Base-by-base conservation (phyloP, 2,113 vertebrate species). In the Rana temporaria region DNA sequence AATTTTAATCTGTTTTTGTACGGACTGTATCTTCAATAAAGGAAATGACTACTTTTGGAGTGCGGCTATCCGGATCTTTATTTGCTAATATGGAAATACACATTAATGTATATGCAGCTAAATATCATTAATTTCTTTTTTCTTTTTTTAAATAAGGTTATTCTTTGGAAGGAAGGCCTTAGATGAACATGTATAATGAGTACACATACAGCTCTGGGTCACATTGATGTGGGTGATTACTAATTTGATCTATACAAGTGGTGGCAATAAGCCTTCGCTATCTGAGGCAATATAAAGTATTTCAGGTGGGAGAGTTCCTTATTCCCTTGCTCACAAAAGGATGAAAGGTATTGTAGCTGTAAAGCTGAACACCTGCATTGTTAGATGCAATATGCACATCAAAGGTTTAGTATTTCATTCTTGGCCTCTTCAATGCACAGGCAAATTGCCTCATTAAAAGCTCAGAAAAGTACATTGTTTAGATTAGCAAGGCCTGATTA, bases 361-460 rank as follows among this genome's bases (percentile, higher is more conserved):
- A 90, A 88, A 88, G 92, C 92, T 93, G 91, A 95, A 91, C 90
- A 92, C 89, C 90, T 92, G 89, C 66, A 87, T 63, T 76, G 91
- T 88, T 88, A 95, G 94, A 94, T 92, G 92, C 92, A 91, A 89
- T 92, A 95, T 94, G 72, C 91, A 92, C 92, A 93, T 95, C 95
- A 96, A 95, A 97, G 94, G 91, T 68, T 87, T 73, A 86, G 90
- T 92, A 89, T 93, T 91, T 90, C 91, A 87, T 89, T 90, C 90
- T 94, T 91, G 86, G 90, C 92, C 93, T 92, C 92, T 95, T 87
- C 89, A 88, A 89, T 90, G 90, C 90, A 92, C 84, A 88, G 84
- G 90, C 88, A 94, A 94, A 94, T 92, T 91, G 92, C 91, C 94
- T 96, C 94, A 93, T 96, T 96, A 95, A 91, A 90, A 91, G 90